A percentile compares a stretch with the other conserved stretches of the same genome.
Conservation (phyloP, 2,113 vertebrate species). For the Cathartes aura region DNA sequence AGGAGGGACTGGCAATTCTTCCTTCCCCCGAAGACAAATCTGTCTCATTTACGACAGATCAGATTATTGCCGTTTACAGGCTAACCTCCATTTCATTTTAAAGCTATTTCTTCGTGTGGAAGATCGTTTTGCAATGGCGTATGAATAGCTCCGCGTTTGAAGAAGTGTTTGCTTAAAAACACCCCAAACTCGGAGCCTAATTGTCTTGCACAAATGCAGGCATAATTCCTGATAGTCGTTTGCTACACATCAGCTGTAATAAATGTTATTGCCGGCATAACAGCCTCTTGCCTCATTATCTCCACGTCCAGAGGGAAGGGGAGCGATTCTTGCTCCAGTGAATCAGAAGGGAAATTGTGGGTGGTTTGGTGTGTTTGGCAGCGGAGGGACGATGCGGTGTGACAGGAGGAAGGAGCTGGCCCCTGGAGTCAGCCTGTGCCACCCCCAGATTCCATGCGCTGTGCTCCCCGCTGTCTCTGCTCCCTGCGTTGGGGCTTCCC, state of each 20-base stretch:
- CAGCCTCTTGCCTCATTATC: background rate
- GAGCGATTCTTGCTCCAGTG: background rate
- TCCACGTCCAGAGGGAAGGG: background rate
- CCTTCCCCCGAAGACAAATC: background rate
- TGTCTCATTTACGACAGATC: background rate
- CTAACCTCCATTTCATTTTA: slow-evolving; percentile 42
- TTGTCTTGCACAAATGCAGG: background rate
- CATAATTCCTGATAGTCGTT: background rate
- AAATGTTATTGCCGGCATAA: background rate
- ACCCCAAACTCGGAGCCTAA: background rate
- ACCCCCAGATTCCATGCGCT: rapidly evolving
- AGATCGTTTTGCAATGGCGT: background rate
- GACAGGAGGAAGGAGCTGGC: background rate
- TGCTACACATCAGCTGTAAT: background rate
- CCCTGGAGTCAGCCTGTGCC: background rate
- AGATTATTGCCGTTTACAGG: background rate
- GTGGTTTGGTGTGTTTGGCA: background rate
- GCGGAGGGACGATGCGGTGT: background rate
- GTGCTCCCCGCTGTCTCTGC: background rate
- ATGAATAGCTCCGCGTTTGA: background rate
- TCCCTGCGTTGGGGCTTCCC: background rate
- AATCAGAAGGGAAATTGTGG: background rate
- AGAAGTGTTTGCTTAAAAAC: background rate
- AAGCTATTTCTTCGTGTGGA: background rate
- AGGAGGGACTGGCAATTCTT: background rate